Evolutionary conservation across 35 echinoderm and acorn worm genomes (phyloP), one percentile per base, ranked within the genome.

Genomic region (Ophioderma brevispina): DNA sequence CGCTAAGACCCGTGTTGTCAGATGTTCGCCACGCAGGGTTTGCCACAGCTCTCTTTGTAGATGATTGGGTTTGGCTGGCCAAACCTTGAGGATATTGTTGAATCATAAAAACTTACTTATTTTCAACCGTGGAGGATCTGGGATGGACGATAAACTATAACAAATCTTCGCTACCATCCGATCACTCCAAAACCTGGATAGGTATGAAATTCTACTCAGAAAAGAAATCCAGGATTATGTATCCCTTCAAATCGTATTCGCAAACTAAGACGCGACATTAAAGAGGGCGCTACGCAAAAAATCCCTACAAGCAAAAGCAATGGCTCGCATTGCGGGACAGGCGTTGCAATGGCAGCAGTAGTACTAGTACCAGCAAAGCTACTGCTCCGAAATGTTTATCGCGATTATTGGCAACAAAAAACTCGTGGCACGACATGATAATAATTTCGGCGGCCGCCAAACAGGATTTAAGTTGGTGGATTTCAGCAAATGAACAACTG

Each of bases 261-360:
- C 4, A 70, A 70, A 25, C 15, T 85, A 1, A 21, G 83, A 31
- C 10, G 59, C 10, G 59, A 70, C n/a, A 70, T 70, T 70, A 25
- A 15, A n/a, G 59, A 32, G 83, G 40, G 81, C 81, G 35, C 40
- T 83, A 30, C 19, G 32, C 31, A 32, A 25, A 39, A 43, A 32
- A 13, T 40, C 8, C 31, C 18, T 83, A 17, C 40, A 70, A 31
- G 90, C 83, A 36, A 59, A 84, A 33, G 40, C 83, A 39, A 42
- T 87, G 23, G 90, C 90, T 40, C 25, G 90, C 49, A 92, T 92
- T 49, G 90, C 84, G 23, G 90, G 83, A 37, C 84, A 87, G 36
- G 90, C 40, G 87, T 92, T 55, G 33, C 90, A 36, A 85, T 92
- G 75, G 76, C 90, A 39, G 39, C 77, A 50, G 56, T 64, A 33